Percentiles rank a stretch among this genome's conserved stretches.
phyloP scores from a whole-genome alignment of 2,797 vertebrate species.

The Pangasius mekongensis region DNA sequence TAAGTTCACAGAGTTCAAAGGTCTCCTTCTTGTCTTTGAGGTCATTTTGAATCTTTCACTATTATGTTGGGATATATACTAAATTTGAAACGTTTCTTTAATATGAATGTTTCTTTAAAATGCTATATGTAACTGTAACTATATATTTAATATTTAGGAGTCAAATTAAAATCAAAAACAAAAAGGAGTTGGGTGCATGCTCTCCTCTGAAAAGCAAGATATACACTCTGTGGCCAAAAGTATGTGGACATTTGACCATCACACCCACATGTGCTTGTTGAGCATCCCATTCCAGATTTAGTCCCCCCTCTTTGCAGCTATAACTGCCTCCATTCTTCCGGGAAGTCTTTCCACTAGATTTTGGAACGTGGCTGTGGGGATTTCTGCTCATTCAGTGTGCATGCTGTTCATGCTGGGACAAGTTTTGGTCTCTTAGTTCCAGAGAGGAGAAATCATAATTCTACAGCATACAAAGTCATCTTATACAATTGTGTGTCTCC shows the following conservation, averaged over 20 bases:
- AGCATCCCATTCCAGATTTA: not conserved
- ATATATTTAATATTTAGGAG: not conserved
- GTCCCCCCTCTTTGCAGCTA: not conserved
- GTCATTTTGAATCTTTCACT: conserved; percentile 12
- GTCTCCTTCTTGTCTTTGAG: not conserved
- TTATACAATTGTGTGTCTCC: not conserved
- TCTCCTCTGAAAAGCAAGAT: not conserved
- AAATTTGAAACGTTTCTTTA: not conserved
- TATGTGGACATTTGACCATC: not conserved
- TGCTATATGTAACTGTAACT: not conserved
- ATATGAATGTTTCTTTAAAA: not conserved
- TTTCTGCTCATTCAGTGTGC: not conserved
- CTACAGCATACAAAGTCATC: not conserved
- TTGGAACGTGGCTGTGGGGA: not conserved
- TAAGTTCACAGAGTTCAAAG: conserved; percentile 47
- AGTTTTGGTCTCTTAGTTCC: not conserved
- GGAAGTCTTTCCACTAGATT: not conserved
- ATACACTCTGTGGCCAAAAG: not conserved
- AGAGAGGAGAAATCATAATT: not conserved
- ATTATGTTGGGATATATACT: not conserved
- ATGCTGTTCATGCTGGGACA: not conserved
- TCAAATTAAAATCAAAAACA: not conserved
- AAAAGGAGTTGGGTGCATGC: not conserved
- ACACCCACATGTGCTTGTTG: not conserved
- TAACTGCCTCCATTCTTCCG: not conserved